A percentile compares a stretch with the other conserved stretches of the same genome.
Conservation (phyloP, 2,888 invertebrate genomes). For the Mycogona germanica region DNA sequence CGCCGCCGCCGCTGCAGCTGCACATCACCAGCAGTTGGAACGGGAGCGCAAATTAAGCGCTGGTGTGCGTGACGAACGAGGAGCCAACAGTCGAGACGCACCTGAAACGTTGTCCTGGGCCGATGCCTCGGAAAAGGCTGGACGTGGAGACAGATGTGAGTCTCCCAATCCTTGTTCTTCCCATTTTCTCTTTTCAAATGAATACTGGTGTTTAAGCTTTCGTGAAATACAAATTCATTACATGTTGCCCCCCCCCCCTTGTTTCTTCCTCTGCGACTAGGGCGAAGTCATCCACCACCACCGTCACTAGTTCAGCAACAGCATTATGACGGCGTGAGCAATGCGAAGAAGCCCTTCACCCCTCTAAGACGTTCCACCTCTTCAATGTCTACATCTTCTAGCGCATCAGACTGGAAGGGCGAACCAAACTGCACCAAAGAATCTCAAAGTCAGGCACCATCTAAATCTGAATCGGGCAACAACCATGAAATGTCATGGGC, state of each 20-base stretch:
- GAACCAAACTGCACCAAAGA: too few relatives aligned
- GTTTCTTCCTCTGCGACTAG: slow-evolving; percentile 23
- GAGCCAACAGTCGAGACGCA: slow-evolving; percentile 12
- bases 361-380: slow-evolving; percentile 34
- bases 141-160: slow-evolving; percentile 22
- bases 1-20: not conserved
- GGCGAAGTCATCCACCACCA: slow-evolving; percentile 32
- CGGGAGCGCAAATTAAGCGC: slow-evolving; percentile 18
- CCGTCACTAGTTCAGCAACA: slow-evolving; percentile 31
- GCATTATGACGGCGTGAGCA: slow-evolving; percentile 32
- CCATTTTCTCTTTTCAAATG: not conserved
- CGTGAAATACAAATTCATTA: not conserved
- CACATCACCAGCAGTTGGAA: too few relatives aligned
- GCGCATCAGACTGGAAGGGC: slow-evolving; percentile 29
- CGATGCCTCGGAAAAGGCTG: too few relatives aligned
- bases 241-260: not conserved
- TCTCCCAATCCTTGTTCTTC: not conserved
- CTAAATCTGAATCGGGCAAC: slow-evolving; percentile 29
- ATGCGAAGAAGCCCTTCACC: slow-evolving; percentile 32
- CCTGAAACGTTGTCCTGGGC: slow-evolving; percentile 22
- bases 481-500: not conserved
- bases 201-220: not conserved
- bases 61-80: slow-evolving; percentile 19
- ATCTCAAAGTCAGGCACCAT: too few relatives aligned
- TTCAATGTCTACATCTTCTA: slow-evolving; percentile 30